Conservation (phyloP, 2,888 invertebrate genomes). For the Tricholauxania praeusta region DNA sequence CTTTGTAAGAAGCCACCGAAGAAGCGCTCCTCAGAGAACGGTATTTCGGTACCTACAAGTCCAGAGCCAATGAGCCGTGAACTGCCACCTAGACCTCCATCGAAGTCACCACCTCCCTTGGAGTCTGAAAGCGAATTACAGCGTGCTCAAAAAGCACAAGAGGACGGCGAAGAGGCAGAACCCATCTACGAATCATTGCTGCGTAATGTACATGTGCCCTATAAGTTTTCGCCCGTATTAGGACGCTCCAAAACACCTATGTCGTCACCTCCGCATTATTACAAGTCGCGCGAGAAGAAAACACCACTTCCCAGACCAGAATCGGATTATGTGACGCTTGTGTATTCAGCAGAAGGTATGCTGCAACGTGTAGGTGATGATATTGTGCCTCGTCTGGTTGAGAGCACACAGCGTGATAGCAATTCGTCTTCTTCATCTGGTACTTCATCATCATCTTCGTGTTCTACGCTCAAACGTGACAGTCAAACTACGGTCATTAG, state of each 20-base stretch:
- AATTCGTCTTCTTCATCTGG: constrained; percentile 43
- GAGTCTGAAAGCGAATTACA: constrained; percentile 52
- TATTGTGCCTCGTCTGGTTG: constrained; percentile 36
- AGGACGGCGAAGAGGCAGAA: constrained; percentile 52
- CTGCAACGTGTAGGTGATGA: constrained; percentile 62
- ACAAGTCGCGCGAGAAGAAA: constrained; percentile 55
- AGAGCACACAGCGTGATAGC: constrained; percentile 50
- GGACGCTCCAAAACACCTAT: constrained; percentile 56
- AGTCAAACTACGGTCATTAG: constrained; percentile 58
- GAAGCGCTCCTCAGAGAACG: constrained; percentile 61
- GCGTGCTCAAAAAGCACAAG: neutral
- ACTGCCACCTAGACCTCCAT: constrained; percentile 64
- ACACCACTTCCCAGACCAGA: constrained; percentile 59
- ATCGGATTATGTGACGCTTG: constrained; percentile 67
- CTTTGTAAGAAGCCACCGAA: constrained; percentile 80
- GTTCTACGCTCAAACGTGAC: constrained; percentile 56
- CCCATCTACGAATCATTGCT: constrained; percentile 66
- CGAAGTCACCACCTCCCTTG: constrained; percentile 64
- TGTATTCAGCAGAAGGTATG: constrained; percentile 62
- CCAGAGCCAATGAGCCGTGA: constrained; percentile 40
- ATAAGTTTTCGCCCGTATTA: constrained; percentile 66
- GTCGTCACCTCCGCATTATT: constrained; percentile 58
- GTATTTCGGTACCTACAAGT: constrained; percentile 46
- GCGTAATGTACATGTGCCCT: constrained; percentile 68
- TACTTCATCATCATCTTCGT: constrained; percentile 45